A percentile compares a stretch with the other conserved stretches of the same genome.
These are phyloP conservation scores for Yoshiicerus persimilis DNA, from an alignment of 1,140 invertebrate genomes.

Conservation along the genomic window DNA sequence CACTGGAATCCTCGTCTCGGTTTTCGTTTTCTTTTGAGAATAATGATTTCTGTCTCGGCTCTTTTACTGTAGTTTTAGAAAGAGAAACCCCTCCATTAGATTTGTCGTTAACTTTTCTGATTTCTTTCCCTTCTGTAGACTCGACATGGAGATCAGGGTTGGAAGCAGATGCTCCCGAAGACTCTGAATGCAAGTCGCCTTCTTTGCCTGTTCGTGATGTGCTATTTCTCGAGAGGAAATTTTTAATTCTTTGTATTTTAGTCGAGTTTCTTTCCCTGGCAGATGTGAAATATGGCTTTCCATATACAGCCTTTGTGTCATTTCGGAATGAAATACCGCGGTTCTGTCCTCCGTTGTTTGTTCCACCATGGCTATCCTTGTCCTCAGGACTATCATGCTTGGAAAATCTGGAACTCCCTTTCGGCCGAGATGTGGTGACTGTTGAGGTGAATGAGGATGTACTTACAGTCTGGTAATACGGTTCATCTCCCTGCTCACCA, in stretches of 20 bases:
- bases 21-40: not conserved
- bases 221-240: conserved; percentile 12
- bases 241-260: conserved; percentile 29
- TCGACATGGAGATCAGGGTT: not conserved
- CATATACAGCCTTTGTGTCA: conserved; percentile 30
- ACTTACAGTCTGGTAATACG: not conserved
- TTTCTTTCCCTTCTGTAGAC: not conserved
- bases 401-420: not conserved
- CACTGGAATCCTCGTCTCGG: not conserved
- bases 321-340: conserved; percentile 5
- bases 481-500: conserved; percentile 29
- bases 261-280: conserved; percentile 24
- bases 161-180: not conserved
- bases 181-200: not conserved
- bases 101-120: not conserved
- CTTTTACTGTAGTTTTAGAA: not conserved
- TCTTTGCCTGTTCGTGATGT: not conserved
- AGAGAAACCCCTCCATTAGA: not conserved
- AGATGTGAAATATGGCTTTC: conserved; percentile 29
- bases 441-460: not conserved
- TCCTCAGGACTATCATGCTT: not conserved
- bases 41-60: not conserved
- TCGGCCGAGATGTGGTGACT: not conserved
- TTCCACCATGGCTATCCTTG: not conserved
- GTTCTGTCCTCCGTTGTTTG: not conserved